Evolutionary conservation across 2,888 invertebrate species (phyloP).

Genomic region (Chaetogeoica ovagalla): DNA sequence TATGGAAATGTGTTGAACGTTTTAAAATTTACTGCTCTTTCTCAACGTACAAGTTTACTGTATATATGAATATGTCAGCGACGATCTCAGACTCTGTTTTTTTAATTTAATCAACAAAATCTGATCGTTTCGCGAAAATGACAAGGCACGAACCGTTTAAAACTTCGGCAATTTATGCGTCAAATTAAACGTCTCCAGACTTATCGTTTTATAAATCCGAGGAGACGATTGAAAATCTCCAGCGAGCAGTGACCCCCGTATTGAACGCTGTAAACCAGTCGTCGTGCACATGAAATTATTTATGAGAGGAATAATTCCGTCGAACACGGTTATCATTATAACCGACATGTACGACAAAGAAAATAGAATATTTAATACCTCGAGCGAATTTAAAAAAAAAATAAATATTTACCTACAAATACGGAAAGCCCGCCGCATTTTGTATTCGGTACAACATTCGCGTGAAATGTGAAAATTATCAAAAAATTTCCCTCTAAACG

Average conservation of each 20-base stretch:
- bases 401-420: no score
- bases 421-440: no score
- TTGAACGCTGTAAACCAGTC: not conserved
- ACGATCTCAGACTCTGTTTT: conserved; percentile 9
- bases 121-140: conserved; percentile 28
- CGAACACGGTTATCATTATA: not conserved
- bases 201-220: not conserved
- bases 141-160: conserved; percentile 7
- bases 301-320: not conserved
- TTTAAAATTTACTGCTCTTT: not conserved
- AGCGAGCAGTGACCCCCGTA: not conserved
- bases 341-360: not conserved
- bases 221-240: not conserved
- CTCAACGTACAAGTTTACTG: not conserved
- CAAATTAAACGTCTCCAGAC: not conserved
- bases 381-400: not conserved
- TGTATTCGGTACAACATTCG: no score
- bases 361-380: not conserved
- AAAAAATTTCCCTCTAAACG: not conserved
- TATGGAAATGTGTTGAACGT: not conserved
- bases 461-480: no score
- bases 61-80: not conserved
- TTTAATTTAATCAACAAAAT: conserved; percentile 34
- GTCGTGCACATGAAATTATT: not conserved
- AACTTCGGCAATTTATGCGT: conserved; percentile 22